Evolutionary conservation across 2,797 vertebrate species (phyloP), one percentile per base, ranked within the genome.

Genomic region (Gobio occitaniae): DNA sequence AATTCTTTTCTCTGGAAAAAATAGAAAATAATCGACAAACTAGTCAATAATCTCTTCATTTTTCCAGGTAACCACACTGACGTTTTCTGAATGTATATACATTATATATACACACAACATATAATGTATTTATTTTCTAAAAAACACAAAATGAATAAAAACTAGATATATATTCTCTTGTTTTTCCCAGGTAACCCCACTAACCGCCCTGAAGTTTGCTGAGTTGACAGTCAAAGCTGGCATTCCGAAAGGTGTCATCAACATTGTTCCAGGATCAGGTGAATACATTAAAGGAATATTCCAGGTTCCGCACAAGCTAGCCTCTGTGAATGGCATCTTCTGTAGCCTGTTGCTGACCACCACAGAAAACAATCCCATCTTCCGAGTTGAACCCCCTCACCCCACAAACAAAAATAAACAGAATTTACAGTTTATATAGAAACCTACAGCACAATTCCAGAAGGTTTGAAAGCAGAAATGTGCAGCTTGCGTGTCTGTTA

Each of bases 231-330:
- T 93, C 15, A 97, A 95, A 93, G 98, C 98, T 15, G 98, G 98
- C 59, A 95, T 99, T 89, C 98, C 98, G 0, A 98, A 96, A 89
- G 98, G 98, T 0, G 98, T 99, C 54, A 96, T 99, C 92, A 99
- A 99, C 91, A 98, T 99, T 87, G 87, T 99, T 0, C 98, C 98
- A 2, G 98, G 98, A 89, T 98, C 98, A 95, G 98, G 98, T 99
- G 95, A 93, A 0, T 1, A 59, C 32, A 32, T 32, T 65, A 16
- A 15, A 32, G 29, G 25, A 29, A 29, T 63, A 63, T 63, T 54
- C 56, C 56, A 29, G 38, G 48, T 11, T 47, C 11, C 13, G 5
- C 21, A 25, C 61, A 29, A 63, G 29, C 3, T 65, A 32, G 29
- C 25, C 25, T 63, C n/a, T 63, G 12, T 63, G 59, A 29, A 29